phyloP scores from a whole-genome alignment of 2,888 invertebrate species.

The Cheiracanthium punctorium region DNA sequence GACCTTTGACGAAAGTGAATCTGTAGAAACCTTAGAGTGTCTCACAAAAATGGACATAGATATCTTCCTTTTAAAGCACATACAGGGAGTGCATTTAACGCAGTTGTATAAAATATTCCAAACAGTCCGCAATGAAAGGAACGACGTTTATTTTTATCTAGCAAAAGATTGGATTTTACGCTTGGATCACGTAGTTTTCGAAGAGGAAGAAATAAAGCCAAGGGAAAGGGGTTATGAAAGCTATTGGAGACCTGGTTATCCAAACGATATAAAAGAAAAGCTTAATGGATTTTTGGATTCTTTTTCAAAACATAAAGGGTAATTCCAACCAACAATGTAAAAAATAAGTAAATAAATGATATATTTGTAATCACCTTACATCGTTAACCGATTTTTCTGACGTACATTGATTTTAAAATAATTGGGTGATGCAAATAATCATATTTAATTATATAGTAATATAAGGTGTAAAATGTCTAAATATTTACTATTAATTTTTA shows the following conservation, averaged over 20 bases:
- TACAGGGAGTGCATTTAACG: constrained; percentile 19
- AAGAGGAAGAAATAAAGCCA: neutral
- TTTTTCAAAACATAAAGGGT: constrained; percentile 14
- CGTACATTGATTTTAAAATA: too few relatives aligned
- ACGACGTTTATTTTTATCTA: constrained; percentile 14
- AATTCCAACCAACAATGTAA: too few relatives aligned
- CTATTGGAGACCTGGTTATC: constrained; percentile 38
- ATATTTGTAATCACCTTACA: too few relatives aligned
- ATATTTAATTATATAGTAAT: too few relatives aligned
- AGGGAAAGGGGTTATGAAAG: constrained; percentile 24
- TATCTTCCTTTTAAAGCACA: constrained; percentile 16
- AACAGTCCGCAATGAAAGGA: neutral
- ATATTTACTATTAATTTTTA: too few relatives aligned
- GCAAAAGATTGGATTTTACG: constrained; percentile 33
- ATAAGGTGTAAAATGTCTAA: too few relatives aligned
- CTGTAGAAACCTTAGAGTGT: constrained; percentile 36
- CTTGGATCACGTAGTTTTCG: constrained; percentile 36
- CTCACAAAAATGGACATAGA: constrained; percentile 32
- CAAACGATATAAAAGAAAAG: neutral
- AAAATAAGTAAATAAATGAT: too few relatives aligned
- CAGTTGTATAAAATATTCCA: constrained; percentile 22
- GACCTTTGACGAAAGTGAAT: constrained; percentile 5
- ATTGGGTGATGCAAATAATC: too few relatives aligned
- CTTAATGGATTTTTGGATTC: constrained; percentile 41
- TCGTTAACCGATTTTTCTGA: too few relatives aligned